Percentiles rank a stretch among this genome's conserved stretches.
Evolutionary conservation across 2,113 vertebrate genomes (phyloP).

Genomic region (Sylvietta virens): DNA sequence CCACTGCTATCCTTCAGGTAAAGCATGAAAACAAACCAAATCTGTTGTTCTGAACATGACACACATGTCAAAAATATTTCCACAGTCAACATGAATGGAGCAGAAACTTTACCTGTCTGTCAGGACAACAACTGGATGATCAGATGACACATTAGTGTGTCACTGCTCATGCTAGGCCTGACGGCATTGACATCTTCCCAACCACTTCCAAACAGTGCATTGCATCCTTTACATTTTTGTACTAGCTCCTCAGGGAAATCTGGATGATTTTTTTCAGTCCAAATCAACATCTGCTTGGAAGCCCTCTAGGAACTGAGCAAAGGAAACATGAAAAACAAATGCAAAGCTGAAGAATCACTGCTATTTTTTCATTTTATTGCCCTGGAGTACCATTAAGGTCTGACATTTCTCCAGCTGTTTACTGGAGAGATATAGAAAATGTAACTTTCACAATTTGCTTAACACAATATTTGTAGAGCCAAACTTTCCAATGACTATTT

Average conservation of each 20-base stretch:
- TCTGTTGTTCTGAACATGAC: neutral
- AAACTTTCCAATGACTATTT: neutral
- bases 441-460: neutral
- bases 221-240: neutral
- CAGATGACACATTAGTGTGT: neutral
- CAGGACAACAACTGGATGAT: neutral
- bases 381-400: neutral
- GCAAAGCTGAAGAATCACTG: neutral
- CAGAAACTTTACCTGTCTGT: neutral
- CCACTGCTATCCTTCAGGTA: neutral
- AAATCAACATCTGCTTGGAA: neutral
- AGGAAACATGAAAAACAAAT: neutral
- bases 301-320: accelerated
- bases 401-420: neutral
- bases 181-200: neutral
- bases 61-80: neutral
- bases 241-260: neutral
- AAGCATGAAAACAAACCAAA: neutral
- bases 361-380: neutral
- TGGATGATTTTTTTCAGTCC: neutral
- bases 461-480: neutral
- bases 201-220: neutral
- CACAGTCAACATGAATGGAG: neutral
- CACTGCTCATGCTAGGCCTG: neutral
- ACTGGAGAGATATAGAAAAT: neutral